Evolutionary conservation across 2,888 invertebrate genomes (phyloP).

Genomic region (Meiosimyza platycephala): DNA sequence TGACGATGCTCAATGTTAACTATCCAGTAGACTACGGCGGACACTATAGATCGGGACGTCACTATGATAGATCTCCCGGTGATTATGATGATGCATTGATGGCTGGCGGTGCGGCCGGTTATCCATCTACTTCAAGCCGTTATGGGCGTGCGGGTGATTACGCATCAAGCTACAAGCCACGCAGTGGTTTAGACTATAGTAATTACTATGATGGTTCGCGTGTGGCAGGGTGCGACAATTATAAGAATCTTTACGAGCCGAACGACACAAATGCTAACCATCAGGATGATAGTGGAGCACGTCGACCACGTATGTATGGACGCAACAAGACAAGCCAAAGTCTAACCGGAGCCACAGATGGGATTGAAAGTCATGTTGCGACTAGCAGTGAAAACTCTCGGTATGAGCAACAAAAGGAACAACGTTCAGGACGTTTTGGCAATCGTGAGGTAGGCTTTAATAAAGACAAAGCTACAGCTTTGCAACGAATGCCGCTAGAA

Average conservation of each 20-base stretch:
- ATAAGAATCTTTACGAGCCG: conserved; percentile 56
- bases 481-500: conserved; percentile 54
- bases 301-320: conserved; percentile 55
- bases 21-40: conserved; percentile 59
- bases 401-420: conserved; percentile 47
- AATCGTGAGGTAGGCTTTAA: conserved; percentile 50
- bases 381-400: conserved; percentile 40
- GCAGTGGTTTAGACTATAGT: conserved; percentile 50
- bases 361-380: conserved; percentile 33
- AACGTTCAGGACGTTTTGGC: conserved; percentile 57
- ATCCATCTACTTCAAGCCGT: conserved; percentile 48
- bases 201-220: conserved; percentile 55
- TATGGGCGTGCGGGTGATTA: conserved; percentile 52
- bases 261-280: conserved; percentile 53
- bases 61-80: conserved; percentile 50
- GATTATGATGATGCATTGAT: conserved; percentile 61
- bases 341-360: conserved; percentile 43
- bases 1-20: conserved; percentile 57
- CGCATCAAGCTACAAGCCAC: conserved; percentile 51
- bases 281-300: conserved; percentile 39
- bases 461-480: conserved; percentile 33
- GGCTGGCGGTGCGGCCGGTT: conserved; percentile 56
- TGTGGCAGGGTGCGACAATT: conserved; percentile 52
- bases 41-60: conserved; percentile 48
- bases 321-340: conserved; percentile 55